These are phyloP conservation scores for Drosophila basisetae DNA, from an alignment of 2,888 invertebrate genomes.

Conservation along the genomic window DNA sequence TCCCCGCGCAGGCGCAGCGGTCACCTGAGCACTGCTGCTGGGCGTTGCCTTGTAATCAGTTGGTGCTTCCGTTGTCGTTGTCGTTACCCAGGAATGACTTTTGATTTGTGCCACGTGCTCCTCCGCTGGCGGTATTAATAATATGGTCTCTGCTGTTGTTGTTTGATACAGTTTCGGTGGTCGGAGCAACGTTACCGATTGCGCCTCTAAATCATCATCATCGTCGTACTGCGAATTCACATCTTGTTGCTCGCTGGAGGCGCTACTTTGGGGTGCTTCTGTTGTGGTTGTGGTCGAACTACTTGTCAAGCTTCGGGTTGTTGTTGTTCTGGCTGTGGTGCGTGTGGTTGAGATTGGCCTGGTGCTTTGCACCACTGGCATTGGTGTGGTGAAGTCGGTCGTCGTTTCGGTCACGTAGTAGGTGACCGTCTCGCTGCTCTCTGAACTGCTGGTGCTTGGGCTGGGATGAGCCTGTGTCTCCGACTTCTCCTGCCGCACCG, in stretches of 20 bases:
- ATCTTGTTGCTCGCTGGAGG: conserved; percentile 48
- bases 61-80: conserved; percentile 46
- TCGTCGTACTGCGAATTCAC: conserved; percentile 68
- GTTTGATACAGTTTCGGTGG: conserved; percentile 69
- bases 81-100: conserved; percentile 74
- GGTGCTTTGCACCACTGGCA: conserved; percentile 44
- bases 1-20: conserved; percentile 30
- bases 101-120: conserved; percentile 83
- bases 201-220: conserved; percentile 82
- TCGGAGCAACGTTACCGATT: conserved; percentile 69
- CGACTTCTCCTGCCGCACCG: conserved; percentile 39
- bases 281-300: conserved; percentile 36
- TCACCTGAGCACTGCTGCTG: conserved; percentile 33
- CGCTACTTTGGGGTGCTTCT: conserved; percentile 34
- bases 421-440: conserved; percentile 66
- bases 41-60: conserved; percentile 54
- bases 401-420: conserved; percentile 82
- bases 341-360: conserved; percentile 37
- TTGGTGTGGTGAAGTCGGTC: conserved; percentile 65
- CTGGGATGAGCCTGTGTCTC: conserved; percentile 16
- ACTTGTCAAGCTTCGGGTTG: conserved; percentile 26
- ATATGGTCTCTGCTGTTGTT: conserved; percentile 84
- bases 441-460: conserved; percentile 60
- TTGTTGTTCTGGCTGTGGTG: conserved; percentile 28
- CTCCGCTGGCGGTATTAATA: conserved; percentile 84